Base-by-base conservation (phyloP, 2,113 vertebrate species). In the Synodontis membranacea region DNA sequence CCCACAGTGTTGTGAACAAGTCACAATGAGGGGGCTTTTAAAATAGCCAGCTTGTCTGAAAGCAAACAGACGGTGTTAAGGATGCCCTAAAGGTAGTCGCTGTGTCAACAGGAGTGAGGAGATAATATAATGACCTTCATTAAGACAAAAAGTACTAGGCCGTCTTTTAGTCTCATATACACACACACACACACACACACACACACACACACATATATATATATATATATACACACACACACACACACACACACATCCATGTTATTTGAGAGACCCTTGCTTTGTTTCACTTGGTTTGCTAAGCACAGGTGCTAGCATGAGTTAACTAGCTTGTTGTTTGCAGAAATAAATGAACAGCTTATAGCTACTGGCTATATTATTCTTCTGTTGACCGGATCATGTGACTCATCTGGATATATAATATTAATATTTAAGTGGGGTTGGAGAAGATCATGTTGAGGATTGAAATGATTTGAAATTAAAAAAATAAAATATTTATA, bases 1-100 rank as follows among this genome's bases (percentile, higher is more conserved):
- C 62, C 70, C 70, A 76, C n/a, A 44, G 62, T 70, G 54, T 52
- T 64, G 21, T 52, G 44, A 82, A 84, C 23, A 56, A 46, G 83
- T 42, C 56, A 66, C 31, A 72, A 21, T 56, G 42, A 76, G 42
- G 42, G 50, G 46, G 74, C 56, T 79, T 66, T 79, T 79, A 48
- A 25, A 79, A 50, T 23, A 54, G 60, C 12, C 21, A 58, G 44
- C 62, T 37, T 79, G 42, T 79, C n/a, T 37, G 31, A 85, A 79
- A 50, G 44, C 42, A 84, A 76, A 75, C 84, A 75, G 80, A 62
- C 17, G 2, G 12, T 82, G 70, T 44, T 83, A 34, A 76, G 50
- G 58, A 76, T 68, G 46, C 44, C 68, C 34, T 74, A 70, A 74
- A 84, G 11, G 34, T 72, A 37, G 28, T 34, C 8, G 81, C 62